phyloP scores from a whole-genome alignment of 2,797 vertebrate species.

The Pangasius mekongensis region DNA sequence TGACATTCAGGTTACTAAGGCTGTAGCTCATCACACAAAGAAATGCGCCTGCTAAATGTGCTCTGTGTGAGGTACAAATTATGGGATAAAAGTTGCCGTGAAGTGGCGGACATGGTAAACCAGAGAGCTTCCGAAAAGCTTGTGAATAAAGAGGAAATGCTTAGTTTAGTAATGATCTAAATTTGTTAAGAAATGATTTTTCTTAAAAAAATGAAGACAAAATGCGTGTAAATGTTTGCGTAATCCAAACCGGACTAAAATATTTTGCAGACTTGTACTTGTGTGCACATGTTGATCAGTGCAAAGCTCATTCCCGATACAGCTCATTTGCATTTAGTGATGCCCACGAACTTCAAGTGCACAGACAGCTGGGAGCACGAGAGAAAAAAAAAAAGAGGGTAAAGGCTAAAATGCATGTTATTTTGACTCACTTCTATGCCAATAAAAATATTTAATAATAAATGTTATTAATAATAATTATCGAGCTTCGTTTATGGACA shows the following conservation, averaged over 20 bases:
- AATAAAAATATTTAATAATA: neutral
- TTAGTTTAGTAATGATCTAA: neutral
- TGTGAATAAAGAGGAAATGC: neutral
- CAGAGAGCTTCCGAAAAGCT: neutral
- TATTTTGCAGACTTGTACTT: neutral
- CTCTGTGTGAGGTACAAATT: neutral
- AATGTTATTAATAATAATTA: neutral
- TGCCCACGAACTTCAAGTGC: no score
- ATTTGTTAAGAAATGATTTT: neutral
- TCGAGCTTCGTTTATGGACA: neutral
- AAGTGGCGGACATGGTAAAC: neutral
- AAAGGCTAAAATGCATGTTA: neutral
- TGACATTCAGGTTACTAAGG: neutral
- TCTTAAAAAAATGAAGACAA: neutral
- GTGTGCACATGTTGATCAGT: neutral
- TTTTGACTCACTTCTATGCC: neutral
- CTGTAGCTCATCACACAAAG: neutral
- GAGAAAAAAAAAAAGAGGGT: no score
- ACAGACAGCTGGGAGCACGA: no score
- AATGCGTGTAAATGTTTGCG: neutral
- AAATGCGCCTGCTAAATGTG: neutral
- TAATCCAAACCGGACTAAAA: neutral
- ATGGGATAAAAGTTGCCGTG: neutral
- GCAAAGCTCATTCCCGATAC: neutral
- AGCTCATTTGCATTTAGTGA: no score